Conservation (phyloP, 2,888 invertebrate genomes). For the Hydrotaea diabolus region DNA sequence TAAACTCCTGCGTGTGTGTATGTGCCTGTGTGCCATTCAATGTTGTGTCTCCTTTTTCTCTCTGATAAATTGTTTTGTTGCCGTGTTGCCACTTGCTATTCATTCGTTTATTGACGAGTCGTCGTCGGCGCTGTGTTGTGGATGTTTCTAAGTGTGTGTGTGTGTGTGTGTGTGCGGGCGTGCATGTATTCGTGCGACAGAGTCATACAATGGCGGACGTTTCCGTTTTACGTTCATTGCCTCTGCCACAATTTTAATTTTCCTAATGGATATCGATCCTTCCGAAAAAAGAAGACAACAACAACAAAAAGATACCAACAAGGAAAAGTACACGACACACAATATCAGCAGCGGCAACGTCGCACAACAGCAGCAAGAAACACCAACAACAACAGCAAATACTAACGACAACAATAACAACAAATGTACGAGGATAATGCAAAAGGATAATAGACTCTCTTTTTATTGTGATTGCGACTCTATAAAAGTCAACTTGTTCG, state of each 20-base stretch:
- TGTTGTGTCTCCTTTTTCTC: constrained; percentile 51
- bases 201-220: constrained; percentile 68
- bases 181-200: constrained; percentile 67
- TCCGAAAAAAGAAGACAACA: constrained; percentile 57
- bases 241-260: constrained; percentile 81
- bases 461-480: constrained; percentile 79
- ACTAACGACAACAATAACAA: constrained; percentile 36
- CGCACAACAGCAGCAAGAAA: not conserved
- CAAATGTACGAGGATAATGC: constrained; percentile 52
- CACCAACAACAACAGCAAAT: constrained; percentile 28
- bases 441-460: constrained; percentile 77
- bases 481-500: constrained; percentile 79
- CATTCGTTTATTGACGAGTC: constrained; percentile 65
- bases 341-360: constrained; percentile 37
- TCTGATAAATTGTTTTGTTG: constrained; percentile 59
- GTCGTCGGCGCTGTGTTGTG: constrained; percentile 68
- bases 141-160: constrained; percentile 47
- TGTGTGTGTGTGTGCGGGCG: constrained; percentile 60
- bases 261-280: constrained; percentile 82
- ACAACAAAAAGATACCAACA: constrained; percentile 55
- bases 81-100: constrained; percentile 62
- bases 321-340: constrained; percentile 29
- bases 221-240: constrained; percentile 78
- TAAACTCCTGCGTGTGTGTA: constrained; percentile 38
- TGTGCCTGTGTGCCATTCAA: constrained; percentile 48